Evolutionary conservation across 2,113 vertebrate species (phyloP), one percentile per base, ranked within the genome.

Genomic region (Chitala chitala): DNA sequence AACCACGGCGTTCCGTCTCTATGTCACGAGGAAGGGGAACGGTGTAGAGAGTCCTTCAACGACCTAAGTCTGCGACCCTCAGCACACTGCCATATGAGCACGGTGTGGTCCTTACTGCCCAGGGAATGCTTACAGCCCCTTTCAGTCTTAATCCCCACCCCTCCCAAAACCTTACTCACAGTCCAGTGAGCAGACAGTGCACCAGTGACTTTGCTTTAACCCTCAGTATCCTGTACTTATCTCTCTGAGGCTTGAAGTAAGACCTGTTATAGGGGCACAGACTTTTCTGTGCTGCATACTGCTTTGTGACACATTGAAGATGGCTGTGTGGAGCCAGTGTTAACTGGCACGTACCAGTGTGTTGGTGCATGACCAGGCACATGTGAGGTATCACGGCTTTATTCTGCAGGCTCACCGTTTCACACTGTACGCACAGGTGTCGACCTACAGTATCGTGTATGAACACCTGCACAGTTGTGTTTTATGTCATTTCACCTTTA

Each of bases 11-110:
- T 85, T 83, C 86, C 82, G 85, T 85, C 79, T 71, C 84, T 81
- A 82, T 90, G 76, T 82, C 87, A 88, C 90, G 85, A 90, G 91
- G 81, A 88, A 84, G 83, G 90, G 64, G 83, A 79, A 90, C 92
- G 87, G 90, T 90, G 82, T 87, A 91, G 87, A 92, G 90, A 92
- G 90, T 88, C 94, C 97, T 99, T 99, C 97, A 98, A 96, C 94
- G 95, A 90, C 89, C 92, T 88, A 91, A 94, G 94, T 94, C 96
- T 99, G 97, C 97, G 91, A 90, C 93, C 95, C 94, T 93, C 77
- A 87, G 94, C 94, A 95, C 91, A 95, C 94, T 94, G 94, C 94
- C 92, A 90, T 84, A 88, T 75, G 93, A 98, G 91, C 93, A 93
- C 87, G 80, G 86, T 86, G 89, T 85, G 83, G 84, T 59, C 86